Evolutionary conservation across 2,113 vertebrate species (phyloP).

Genomic region (Cathartes aura): DNA sequence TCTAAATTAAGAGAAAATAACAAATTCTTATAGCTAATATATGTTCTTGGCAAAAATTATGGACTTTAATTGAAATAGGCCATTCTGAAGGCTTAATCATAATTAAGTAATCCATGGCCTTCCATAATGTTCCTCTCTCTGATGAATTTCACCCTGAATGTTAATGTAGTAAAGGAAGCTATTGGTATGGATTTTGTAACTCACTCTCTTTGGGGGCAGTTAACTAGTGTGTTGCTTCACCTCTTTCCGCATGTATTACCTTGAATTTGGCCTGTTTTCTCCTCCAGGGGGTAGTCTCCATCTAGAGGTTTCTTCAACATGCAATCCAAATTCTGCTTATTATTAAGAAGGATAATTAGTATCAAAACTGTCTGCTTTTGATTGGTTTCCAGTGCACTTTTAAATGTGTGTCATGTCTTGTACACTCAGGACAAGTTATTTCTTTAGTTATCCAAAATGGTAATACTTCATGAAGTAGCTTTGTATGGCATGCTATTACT

Average conservation of each 20-base stretch:
- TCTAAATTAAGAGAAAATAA: not conserved
- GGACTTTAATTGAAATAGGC: not conserved
- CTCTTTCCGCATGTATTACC: not conserved
- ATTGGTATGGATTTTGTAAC: not conserved
- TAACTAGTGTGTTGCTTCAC: not conserved
- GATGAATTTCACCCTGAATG: not conserved
- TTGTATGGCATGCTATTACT: not conserved
- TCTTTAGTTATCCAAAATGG: not conserved
- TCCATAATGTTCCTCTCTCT: not conserved
- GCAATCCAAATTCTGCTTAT: not conserved
- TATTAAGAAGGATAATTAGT: not conserved
- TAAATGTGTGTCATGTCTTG: not conserved
- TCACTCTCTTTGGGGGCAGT: not conserved
- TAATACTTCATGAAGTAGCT: not conserved
- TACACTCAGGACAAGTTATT: not conserved
- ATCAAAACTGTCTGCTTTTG: not conserved
- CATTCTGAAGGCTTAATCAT: not conserved
- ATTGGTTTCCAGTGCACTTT: not conserved
- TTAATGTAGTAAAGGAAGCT: not conserved
- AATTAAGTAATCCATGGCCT: not conserved
- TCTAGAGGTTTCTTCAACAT: not conserved
- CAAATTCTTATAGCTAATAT: not conserved
- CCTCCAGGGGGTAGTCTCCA: not conserved
- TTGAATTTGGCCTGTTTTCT: not conserved
- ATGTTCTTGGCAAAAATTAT: not conserved